Base-by-base conservation (phyloP, 37 sponge, comb jelly and placozoan species). In the Chondrilla cf. caribensis region DNA sequence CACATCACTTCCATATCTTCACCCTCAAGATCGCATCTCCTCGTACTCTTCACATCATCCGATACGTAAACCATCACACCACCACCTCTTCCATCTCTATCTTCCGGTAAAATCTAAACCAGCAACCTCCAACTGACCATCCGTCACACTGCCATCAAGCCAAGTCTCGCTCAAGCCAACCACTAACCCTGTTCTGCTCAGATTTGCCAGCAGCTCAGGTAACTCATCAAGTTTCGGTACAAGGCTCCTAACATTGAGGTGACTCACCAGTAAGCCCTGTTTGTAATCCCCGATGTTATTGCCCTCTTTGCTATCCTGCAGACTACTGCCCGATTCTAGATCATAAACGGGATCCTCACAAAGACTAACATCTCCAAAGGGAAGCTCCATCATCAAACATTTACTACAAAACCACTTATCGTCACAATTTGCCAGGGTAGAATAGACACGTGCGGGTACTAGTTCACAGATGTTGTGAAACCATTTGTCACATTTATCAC, bases 21-120 rank as follows among this genome's bases (percentile, higher is more conserved):
- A 4, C 32, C 60, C 60, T 79, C 80, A 14, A 79, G 62, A 35
- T 79, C 80, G 1, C n/a, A 0, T 40, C 80, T 79, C 36, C 80
- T 54, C 38, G 58, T 36, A 3, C 38, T 15, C 39, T 57, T 79
- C 60, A 79, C 60, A 22, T 79, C 39, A 9, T 79, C 39, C 2
- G 80, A 79, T 2, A 79, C 80, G 58, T 79, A 58, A 36, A 79
- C 80, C 59, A 79, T 38, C 47, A 76, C 51, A 17, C 77, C 77
- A 40, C 54, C 51, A 38, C 77, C 54, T 41, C 51, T 76, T 64
- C 66, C 28, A 64, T 64, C 28, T 64, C 66, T 64, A n/a, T 64
- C 66, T n/a, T n/a, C n/a, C n/a, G 11, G 15, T 54, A 54, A 17
- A 54, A 11, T 17, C 17, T 11, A 54, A 54, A 17, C 57, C 57